phyloP scores from a whole-genome alignment of 2,888 invertebrate species.

The Andrena camellia region DNA sequence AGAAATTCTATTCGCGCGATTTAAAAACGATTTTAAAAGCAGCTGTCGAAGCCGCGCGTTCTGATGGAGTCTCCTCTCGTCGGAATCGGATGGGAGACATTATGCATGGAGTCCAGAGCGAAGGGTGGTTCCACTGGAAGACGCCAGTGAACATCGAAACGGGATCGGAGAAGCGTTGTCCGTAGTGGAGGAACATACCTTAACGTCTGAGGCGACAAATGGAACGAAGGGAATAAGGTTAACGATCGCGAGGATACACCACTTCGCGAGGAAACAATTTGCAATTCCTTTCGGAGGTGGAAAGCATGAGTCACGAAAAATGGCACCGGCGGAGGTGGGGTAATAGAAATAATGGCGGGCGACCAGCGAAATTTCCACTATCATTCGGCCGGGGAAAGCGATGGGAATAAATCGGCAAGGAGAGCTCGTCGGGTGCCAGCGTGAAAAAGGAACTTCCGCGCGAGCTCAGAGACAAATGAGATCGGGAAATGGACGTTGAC shows the following conservation, averaged over 20 bases:
- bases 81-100: no score
- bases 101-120: no score
- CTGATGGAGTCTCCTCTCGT: no score
- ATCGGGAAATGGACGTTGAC: conserved; percentile 22
- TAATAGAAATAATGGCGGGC: conserved; percentile 8
- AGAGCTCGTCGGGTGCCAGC: background rate
- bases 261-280: conserved; percentile 3
- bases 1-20: background rate
- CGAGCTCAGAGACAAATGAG: conserved; percentile 21
- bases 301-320: background rate
- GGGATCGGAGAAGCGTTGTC: background rate
- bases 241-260: conserved; percentile 14
- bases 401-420: conserved; percentile 18
- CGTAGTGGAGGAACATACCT: conserved; percentile 5
- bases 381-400: conserved; percentile 1
- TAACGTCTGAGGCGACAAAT: background rate
- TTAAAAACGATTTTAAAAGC: no score
- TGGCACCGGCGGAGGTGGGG: background rate
- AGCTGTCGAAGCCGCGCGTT: no score
- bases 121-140: no score
- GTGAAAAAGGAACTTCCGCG: background rate
- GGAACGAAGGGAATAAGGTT: conserved; percentile 10
- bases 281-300: background rate
- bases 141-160: background rate
- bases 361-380: conserved; percentile 2